Percentiles rank a stretch among this genome's conserved stretches.
Evolutionary conservation across 2,113 vertebrate species (phyloP).

Genomic region (Platysternon megacephalum): DNA sequence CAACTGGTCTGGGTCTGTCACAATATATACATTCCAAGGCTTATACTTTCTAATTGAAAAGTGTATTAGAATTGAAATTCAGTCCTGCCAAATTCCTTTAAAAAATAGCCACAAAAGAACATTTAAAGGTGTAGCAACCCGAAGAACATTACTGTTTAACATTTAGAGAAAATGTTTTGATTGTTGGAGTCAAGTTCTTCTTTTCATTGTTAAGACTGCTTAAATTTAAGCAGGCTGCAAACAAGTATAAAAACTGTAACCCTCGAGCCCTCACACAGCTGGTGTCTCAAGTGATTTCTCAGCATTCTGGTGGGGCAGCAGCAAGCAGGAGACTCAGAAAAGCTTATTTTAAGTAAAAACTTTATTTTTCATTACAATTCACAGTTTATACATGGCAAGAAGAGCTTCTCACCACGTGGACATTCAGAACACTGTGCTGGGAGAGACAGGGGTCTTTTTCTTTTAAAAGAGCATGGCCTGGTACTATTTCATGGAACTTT

Average conservation of each 20-base stretch:
- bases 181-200: not conserved
- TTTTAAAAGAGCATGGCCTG: slow-evolving; percentile 75
- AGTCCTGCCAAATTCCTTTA: not conserved
- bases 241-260: not conserved
- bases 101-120: slow-evolving; percentile 10
- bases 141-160: not conserved
- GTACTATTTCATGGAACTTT: slow-evolving; percentile 76
- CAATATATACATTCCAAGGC: too few relatives aligned
- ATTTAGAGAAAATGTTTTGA: not conserved
- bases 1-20: too few relatives aligned
- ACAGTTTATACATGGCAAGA: slow-evolving; percentile 82
- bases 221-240: slow-evolving; percentile 46
- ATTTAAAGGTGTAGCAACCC: not conserved
- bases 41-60: not conserved
- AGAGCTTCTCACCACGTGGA: slow-evolving; percentile 67
- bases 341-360: slow-evolving; percentile 81
- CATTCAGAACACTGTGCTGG: slow-evolving; percentile 79
- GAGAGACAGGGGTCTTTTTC: slow-evolving; percentile 74
- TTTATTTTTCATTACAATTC: slow-evolving; percentile 86
- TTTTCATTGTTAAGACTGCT: slow-evolving; percentile 59
- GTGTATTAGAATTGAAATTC: not conserved
- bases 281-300: slow-evolving; percentile 46
- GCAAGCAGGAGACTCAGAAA: slow-evolving; percentile 77
- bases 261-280: not conserved
- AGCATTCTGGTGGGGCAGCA: slow-evolving; percentile 48